These are phyloP conservation scores for Chrysina gloriosa DNA, from an alignment of 2,888 invertebrate genomes.

Conservation along the genomic window DNA sequence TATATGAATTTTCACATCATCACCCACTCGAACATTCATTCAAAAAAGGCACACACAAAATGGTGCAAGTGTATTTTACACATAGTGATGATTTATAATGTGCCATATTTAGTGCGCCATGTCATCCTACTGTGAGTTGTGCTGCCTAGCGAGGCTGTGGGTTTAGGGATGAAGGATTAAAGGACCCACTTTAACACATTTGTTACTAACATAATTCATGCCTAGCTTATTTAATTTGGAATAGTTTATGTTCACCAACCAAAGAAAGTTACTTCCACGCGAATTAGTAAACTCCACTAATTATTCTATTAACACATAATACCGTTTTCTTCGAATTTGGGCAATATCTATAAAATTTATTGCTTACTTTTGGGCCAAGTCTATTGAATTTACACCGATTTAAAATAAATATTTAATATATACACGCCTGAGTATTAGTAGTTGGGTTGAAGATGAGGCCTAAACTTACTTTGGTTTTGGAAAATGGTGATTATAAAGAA, in stretches of 20 bases:
- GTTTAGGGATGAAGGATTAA: slow-evolving; percentile 49
- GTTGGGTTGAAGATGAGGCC: no score
- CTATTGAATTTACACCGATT: no score
- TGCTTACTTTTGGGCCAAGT: no score
- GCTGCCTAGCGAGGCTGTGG: slow-evolving; percentile 60
- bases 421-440: no score
- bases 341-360: neutral
- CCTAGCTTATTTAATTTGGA: neutral
- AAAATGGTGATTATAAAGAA: no score
- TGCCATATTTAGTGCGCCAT: slow-evolving; percentile 65
- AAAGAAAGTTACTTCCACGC: no score
- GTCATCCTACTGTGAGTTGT: slow-evolving; percentile 66
- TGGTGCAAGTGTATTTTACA: slow-evolving; percentile 64
- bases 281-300: no score
- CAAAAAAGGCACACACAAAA: slow-evolving; percentile 60
- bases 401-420: no score
- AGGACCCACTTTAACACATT: slow-evolving; percentile 32
- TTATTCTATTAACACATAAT: no score
- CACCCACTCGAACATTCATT: slow-evolving; percentile 51
- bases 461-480: no score
- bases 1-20: slow-evolving; percentile 22
- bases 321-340: no score
- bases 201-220: neutral
- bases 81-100: slow-evolving; percentile 62
- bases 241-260: neutral